Conservation (phyloP, 2,888 invertebrate species). For the Baccha elongata region DNA sequence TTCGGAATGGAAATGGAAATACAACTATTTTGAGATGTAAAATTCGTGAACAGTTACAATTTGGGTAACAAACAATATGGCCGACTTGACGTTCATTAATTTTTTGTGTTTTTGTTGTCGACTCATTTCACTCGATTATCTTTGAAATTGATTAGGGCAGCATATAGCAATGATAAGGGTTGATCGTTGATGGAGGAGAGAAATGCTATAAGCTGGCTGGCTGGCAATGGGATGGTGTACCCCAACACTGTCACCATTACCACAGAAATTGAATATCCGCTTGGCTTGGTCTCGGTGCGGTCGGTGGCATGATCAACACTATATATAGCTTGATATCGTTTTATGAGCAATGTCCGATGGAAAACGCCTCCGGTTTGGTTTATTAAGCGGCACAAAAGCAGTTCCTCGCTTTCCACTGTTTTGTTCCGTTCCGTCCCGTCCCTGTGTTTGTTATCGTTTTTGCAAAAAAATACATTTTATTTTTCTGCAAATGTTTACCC, state of each 20-base stretch:
- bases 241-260: conserved; percentile 40
- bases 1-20: conserved; percentile 30
- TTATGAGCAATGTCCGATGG: conserved; percentile 70
- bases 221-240: conserved; percentile 2
- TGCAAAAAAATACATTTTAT: conserved; percentile 18
- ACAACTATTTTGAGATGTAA: conserved; percentile 47
- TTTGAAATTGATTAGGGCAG: conserved; percentile 57
- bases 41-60: conserved; percentile 63
- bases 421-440: neutral
- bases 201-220: too few relatives aligned
- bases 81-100: conserved; percentile 62
- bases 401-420: conserved; percentile 13
- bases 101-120: conserved; percentile 21
- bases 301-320: conserved; percentile 57
- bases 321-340: conserved; percentile 58
- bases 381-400: conserved; percentile 18
- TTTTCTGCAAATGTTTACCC: neutral
- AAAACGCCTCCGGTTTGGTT: conserved; percentile 67
- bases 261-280: conserved; percentile 69
- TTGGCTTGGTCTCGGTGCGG: conserved; percentile 32
- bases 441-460: conserved; percentile 11
- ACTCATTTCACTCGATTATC: conserved; percentile 47
- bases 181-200: neutral
- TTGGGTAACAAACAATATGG: conserved; percentile 62
- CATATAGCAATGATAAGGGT: conserved; percentile 29